phyloP scores from a whole-genome alignment of 2,797 vertebrate species.

The Cheirogaleus major region DNA sequence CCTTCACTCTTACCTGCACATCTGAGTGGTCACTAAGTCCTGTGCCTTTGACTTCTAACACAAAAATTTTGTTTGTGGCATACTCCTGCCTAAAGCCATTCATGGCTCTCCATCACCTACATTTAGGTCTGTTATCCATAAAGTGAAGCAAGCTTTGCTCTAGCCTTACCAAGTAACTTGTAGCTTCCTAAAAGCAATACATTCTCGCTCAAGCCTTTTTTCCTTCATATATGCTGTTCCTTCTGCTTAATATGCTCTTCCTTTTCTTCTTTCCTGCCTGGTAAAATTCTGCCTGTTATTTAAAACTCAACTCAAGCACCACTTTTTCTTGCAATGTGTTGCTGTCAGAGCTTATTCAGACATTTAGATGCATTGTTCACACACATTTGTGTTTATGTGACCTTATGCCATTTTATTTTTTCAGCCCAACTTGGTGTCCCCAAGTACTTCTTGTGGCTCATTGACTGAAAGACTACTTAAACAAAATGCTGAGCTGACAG shows the following conservation, averaged over 20 bases:
- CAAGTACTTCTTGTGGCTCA: conserved; percentile 85
- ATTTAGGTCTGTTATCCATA: neutral
- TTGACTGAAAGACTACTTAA: conserved; percentile 94
- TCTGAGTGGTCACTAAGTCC: neutral
- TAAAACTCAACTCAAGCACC: neutral
- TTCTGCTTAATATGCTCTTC: neutral
- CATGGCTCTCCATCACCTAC: neutral
- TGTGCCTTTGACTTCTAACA: neutral
- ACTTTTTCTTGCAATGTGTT: neutral
- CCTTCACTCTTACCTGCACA: neutral
- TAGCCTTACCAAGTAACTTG: neutral
- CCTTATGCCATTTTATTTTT: conserved; percentile 46
- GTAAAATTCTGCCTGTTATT: neutral
- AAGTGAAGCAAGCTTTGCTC: neutral
- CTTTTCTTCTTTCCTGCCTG: neutral
- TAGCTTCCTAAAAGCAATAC: neutral
- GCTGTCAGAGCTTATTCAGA: neutral
- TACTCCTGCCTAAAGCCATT: neutral
- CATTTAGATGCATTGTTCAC: neutral
- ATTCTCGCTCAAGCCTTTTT: neutral
- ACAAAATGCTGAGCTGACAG: conserved; percentile 96
- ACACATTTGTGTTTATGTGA: neutral
- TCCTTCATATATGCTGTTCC: neutral
- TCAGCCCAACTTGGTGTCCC: conserved; percentile 84
- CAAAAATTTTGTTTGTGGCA: neutral